phyloP scores from a whole-genome alignment of 1,140 invertebrate species.

The Melanaphis sacchari region DNA sequence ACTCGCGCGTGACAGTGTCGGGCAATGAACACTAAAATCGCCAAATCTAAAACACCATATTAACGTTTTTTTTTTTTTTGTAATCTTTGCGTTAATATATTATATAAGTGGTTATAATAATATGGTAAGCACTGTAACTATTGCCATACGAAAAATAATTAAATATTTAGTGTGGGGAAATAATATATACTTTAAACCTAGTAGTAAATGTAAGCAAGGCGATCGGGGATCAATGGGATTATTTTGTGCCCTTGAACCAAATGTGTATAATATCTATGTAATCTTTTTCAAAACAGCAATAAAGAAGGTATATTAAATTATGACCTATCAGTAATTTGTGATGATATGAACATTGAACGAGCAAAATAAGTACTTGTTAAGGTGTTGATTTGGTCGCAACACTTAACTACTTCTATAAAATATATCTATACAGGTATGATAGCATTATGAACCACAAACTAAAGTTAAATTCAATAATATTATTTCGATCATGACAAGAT shows the following conservation, averaged over 20 bases:
- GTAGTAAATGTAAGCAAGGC: background rate
- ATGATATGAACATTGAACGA: background rate
- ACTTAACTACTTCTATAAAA: too few species aligned
- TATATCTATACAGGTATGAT: too few species aligned
- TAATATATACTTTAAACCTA: too few species aligned
- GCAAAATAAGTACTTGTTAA: background rate
- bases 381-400: background rate
- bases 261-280: background rate
- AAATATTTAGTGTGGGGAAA: background rate
- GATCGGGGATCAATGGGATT: background rate
- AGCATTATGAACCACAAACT: too few species aligned
- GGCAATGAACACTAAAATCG: background rate
- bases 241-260: background rate
- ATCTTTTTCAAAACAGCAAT: background rate
- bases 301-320: background rate
- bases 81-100: background rate
- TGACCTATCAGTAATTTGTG: background rate
- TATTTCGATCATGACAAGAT: too few species aligned
- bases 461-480: too few species aligned
- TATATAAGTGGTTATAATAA: background rate
- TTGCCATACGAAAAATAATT: background rate
- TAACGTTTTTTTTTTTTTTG: background rate
- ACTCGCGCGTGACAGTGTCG: background rate
- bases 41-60: background rate
- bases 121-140: background rate